Evolutionary conservation across 1,140 invertebrate species (phyloP).

Genomic region (Sarcophaga bullata): DNA sequence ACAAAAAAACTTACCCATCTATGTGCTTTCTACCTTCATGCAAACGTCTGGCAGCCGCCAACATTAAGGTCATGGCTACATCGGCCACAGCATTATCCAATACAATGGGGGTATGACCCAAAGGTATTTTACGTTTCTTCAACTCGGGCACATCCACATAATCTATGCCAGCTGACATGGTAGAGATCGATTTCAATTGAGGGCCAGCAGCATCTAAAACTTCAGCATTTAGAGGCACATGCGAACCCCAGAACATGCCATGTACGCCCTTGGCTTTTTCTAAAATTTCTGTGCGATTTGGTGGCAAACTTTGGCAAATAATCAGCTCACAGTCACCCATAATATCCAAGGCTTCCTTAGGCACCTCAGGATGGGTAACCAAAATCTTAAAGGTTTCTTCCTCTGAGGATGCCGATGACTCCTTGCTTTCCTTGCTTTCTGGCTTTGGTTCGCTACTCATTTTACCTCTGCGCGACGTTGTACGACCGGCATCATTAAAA

Average conservation of each 20-base stretch:
- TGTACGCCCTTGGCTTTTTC: slow-evolving; percentile 72
- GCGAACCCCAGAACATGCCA: slow-evolving; percentile 75
- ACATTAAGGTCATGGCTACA: slow-evolving; percentile 74
- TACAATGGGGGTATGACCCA: slow-evolving; percentile 91
- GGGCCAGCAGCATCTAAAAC: slow-evolving; percentile 77
- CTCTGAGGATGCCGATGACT: neutral
- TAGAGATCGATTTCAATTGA: slow-evolving; percentile 83
- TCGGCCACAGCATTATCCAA: slow-evolving; percentile 92
- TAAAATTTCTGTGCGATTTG: slow-evolving; percentile 68
- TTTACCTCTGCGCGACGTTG: slow-evolving; percentile 8
- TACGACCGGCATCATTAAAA: neutral
- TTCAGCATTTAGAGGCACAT: slow-evolving; percentile 79
- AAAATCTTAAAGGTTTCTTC: slow-evolving; percentile 61
- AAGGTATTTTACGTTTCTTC: slow-evolving; percentile 74
- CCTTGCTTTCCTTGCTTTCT: neutral
- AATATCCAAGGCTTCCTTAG: slow-evolving; percentile 64
- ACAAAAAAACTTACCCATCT: slow-evolving; percentile 53
- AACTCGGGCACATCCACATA: slow-evolving; percentile 79
- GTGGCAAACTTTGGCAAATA: slow-evolving; percentile 53
- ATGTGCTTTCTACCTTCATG: slow-evolving; percentile 75
- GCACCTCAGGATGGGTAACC: slow-evolving; percentile 65
- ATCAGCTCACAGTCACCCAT: slow-evolving; percentile 59
- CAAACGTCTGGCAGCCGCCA: slow-evolving; percentile 72
- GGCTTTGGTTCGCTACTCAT: slow-evolving; percentile 22
- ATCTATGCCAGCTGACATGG: slow-evolving; percentile 90